phyloP scores from a whole-genome alignment of 2,113 vertebrate species.

The Lepisosteus osseus region DNA sequence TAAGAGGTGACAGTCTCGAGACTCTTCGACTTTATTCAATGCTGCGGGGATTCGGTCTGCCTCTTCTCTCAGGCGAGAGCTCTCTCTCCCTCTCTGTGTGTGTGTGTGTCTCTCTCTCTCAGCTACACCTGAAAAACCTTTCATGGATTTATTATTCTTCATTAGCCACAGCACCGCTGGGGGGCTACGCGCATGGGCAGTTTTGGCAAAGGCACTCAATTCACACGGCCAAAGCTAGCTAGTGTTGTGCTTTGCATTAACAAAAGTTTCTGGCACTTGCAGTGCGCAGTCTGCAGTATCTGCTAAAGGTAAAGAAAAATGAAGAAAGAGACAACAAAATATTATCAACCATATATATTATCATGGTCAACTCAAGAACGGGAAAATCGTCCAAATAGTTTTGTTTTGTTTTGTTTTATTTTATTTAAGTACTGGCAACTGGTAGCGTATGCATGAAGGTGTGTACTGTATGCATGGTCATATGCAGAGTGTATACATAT shows the following conservation, averaged over 20 bases:
- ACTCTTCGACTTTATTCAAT: slow-evolving; percentile 53
- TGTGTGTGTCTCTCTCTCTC: slow-evolving; percentile 54
- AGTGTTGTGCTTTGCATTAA: slow-evolving; percentile 34
- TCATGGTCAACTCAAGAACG: no score
- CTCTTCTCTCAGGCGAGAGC: slow-evolving; percentile 61
- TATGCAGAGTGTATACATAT: no score
- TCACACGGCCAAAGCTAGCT: slow-evolving; percentile 48
- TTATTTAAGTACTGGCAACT: background rate
- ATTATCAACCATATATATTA: no score
- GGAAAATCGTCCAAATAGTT: background rate
- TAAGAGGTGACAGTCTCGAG: slow-evolving; percentile 54
- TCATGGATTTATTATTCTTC: slow-evolving; percentile 77
- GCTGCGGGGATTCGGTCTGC: slow-evolving; percentile 71
- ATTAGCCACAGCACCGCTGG: slow-evolving; percentile 68
- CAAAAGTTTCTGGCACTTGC: slow-evolving; percentile 25
- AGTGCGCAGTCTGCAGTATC: background rate
- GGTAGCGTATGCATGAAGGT: no score
- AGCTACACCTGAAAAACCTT: slow-evolving; percentile 65
- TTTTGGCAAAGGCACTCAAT: slow-evolving; percentile 62
- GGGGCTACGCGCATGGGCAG: slow-evolving; percentile 70
- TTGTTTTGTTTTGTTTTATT: background rate
- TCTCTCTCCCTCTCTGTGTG: slow-evolving; percentile 50
- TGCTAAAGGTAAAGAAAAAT: background rate
- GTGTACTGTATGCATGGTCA: no score
- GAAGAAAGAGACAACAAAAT: background rate